These are phyloP conservation scores for Morinoia aosen DNA, from an alignment of 2,888 invertebrate genomes.

Conservation along the genomic window DNA sequence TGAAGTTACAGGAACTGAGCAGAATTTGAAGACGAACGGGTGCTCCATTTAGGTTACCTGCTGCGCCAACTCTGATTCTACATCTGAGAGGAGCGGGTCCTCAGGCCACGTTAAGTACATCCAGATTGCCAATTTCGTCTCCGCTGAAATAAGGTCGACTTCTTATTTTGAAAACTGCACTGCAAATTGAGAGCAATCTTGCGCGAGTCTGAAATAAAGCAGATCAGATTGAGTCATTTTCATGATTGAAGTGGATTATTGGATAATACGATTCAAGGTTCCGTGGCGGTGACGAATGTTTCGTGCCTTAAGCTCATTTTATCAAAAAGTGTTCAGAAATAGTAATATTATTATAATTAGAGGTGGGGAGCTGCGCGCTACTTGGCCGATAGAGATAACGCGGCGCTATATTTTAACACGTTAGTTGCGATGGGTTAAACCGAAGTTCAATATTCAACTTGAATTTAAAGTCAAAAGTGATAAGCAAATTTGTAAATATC, in stretches of 20 bases:
- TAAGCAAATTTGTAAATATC: too few species aligned
- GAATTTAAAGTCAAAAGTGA: too few species aligned
- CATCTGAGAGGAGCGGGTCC: not conserved
- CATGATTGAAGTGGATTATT: not conserved
- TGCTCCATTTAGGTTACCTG: not conserved
- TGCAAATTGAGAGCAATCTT: not conserved
- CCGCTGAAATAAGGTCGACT: not conserved
- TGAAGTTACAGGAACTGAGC: too few species aligned
- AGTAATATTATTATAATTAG: too few species aligned
- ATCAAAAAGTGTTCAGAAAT: not conserved
- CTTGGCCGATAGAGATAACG: too few species aligned
- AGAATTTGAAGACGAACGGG: not conserved
- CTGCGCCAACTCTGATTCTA: not conserved
- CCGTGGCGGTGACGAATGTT: not conserved
- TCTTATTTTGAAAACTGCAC: not conserved
- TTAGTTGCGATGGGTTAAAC: too few species aligned
- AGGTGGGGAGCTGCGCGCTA: too few species aligned
- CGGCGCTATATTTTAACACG: too few species aligned
- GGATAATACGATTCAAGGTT: not conserved
- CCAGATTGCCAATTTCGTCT: not conserved
- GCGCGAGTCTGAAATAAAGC: not conserved
- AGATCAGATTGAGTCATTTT: not conserved
- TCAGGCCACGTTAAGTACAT: not conserved
- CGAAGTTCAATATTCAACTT: too few species aligned
- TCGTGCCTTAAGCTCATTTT: not conserved